Base-by-base conservation (phyloP, 2,888 invertebrate genomes). In the Hetaerina titia region DNA sequence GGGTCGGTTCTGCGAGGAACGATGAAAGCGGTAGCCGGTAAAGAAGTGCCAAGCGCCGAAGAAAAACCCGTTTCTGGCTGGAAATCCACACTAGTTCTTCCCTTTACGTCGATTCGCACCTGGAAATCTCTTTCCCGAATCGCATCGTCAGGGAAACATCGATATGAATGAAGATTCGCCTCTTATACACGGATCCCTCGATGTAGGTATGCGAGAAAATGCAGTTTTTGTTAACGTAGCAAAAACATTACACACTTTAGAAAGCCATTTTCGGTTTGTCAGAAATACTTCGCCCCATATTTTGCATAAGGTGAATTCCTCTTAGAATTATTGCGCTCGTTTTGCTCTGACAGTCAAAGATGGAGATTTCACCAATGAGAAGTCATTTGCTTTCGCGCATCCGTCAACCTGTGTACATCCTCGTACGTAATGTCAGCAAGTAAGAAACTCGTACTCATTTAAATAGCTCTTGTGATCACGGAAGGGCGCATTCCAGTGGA, bases 51-150 rank as follows among this genome's bases (percentile, higher is more conserved):
- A 31, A 31, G 31, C 25, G 81, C 31, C 25, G 81, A 31, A 13
- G 81, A 31, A 81, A 81, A 81, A 81, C 81, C 81, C 81, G 81
- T 81, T 81, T 81, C 31, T 19, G 69, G 69, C n/a, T 5, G 69
- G 22, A 69, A 69, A 69, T 69, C 69, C 45, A 45, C 45, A 9
- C 60, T 31, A 25, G 81, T 31, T 22, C 81, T 31, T 81, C 81
- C 81, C 5, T 25, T 31, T 15, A 31, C 25, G 81, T 81, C 15
- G 81, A 81, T 81, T 81, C 13, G 31, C 81, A 31, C 31, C 81
- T 81, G n/a, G n/a, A 13, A 81, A n/a, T 81, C 4, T 31, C 81
- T 31, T 25, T 15, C 11, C 13, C 81, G 81, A 25, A 31, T 81
- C 81, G 31, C n/a, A 31, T 9, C 81, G 13, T 15, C 31, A 13